phyloP scores from a whole-genome alignment of 2,888 invertebrate species.

The Drosophila rellima region DNA sequence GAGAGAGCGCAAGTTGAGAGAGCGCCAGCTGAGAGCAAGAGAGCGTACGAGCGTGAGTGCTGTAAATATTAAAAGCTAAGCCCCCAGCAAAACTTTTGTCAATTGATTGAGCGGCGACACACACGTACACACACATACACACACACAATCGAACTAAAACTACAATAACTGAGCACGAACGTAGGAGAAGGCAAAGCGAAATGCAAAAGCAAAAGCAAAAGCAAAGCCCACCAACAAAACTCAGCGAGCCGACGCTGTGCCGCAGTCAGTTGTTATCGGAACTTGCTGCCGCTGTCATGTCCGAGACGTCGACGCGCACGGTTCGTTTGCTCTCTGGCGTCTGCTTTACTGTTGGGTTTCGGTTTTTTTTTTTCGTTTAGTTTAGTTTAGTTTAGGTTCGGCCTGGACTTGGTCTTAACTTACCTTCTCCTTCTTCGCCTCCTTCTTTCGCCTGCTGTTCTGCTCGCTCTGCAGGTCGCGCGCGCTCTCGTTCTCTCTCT shows the following conservation, averaged over 20 bases:
- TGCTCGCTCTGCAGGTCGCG: background rate
- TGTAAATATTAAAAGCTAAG: constrained; percentile 65
- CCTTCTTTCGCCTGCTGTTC: background rate
- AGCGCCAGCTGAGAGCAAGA: constrained; percentile 27
- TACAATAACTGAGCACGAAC: constrained; percentile 11
- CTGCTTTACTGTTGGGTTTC: constrained; percentile 30
- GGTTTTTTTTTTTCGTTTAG: constrained; percentile 4
- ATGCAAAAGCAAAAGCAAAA: constrained; percentile 23
- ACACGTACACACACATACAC: constrained; percentile 20
- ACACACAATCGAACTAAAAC: constrained; percentile 20
- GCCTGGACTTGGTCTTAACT: constrained; percentile 30
- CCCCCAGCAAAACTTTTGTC: constrained; percentile 62
- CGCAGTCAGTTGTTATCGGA: constrained; percentile 76
- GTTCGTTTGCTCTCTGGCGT: constrained; percentile 48
- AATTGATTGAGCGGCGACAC: constrained; percentile 67
- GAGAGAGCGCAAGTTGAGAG: constrained; percentile 26
- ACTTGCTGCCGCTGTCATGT: constrained; percentile 68
- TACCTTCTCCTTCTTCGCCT: constrained; percentile 24
- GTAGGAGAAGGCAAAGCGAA: constrained; percentile 17
- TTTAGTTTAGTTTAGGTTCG: constrained; percentile 10
- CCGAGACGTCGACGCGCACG: constrained; percentile 69
- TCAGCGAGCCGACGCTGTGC: constrained; percentile 40
- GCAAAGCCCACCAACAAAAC: constrained; percentile 62
- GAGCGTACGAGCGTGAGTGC: constrained; percentile 37
- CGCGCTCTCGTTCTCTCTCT: constrained; percentile 35